phyloP scores from a whole-genome alignment of 2,888 invertebrate genomes.

The Archips xylosteana region DNA sequence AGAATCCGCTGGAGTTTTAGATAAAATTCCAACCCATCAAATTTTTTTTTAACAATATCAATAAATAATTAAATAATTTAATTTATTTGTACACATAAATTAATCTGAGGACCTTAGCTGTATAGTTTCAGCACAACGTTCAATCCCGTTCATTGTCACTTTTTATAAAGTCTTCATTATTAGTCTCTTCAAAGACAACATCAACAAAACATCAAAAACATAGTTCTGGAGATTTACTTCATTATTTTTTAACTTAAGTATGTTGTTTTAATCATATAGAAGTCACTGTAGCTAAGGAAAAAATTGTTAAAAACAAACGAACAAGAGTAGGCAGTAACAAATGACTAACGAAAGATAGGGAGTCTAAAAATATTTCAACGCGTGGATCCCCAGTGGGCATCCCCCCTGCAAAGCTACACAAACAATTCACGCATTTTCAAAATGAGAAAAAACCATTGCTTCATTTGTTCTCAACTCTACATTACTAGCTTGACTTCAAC shows the following conservation, averaged over 20 bases:
- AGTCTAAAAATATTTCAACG: conserved; percentile 72
- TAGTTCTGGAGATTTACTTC: neutral
- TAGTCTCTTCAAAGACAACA: too few relatives aligned
- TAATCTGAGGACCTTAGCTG: too few relatives aligned
- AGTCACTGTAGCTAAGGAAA: conserved; percentile 4
- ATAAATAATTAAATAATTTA: too few relatives aligned
- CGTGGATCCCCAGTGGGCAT: conserved; percentile 61
- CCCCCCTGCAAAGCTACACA: conserved; percentile 59
- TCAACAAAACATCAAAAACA: too few relatives aligned
- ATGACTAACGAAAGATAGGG: conserved; percentile 72
- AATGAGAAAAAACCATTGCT: neutral
- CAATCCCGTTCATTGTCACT: too few relatives aligned
- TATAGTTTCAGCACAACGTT: too few relatives aligned
- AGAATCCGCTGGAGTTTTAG: too few relatives aligned
- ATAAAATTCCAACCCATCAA: too few relatives aligned
- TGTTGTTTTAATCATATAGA: conserved; percentile 12
- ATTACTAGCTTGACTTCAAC: neutral
- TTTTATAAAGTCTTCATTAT: too few relatives aligned
- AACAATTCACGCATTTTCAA: neutral
- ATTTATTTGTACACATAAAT: too few relatives aligned
- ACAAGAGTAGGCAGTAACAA: conserved; percentile 51
- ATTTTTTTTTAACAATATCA: too few relatives aligned
- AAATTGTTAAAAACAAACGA: conserved; percentile 35
- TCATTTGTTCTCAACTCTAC: neutral
- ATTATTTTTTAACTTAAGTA: neutral